Base-by-base conservation (phyloP, 2,113 vertebrate genomes). In the Apus apus region DNA sequence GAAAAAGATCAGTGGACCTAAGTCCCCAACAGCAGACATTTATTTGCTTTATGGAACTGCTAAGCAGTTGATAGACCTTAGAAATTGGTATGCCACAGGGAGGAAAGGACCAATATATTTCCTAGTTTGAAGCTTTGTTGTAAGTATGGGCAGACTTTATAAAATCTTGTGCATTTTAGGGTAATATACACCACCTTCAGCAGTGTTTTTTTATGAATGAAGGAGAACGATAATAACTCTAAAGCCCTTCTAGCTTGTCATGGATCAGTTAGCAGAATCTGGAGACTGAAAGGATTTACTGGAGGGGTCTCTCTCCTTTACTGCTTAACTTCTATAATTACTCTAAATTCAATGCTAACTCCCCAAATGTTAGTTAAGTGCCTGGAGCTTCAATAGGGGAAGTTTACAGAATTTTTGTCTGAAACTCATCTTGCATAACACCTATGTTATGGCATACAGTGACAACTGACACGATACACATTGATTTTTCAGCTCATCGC, bases 61-160 rank as follows among this genome's bases (percentile, higher is more conserved):
- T 92, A 60, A 92, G 72, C 48, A 56, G 61, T 60, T 92, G 72
- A 94, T 92, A 88, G 94, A 80, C 67, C 76, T 83, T 50, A 92
- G 71, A 91, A 96, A 94, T 13, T 94, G 92, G 46, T 60, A 46
- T 90, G 85, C 82, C 67, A 73, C 22, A 38, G 89, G 68, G 76
- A 92, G 48, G 38, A 94, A 93, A 77, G 57, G 68, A 84, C 65
- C 34, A 78, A 84, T 89, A 62, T 53, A 80, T 93, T 84, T 93
- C 75, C 56, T 94, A 34, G 20, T 77, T 67, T 60, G 65, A 83
- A 86, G 56, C 82, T 93, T 80, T 86, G 34, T 80, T 88, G 12
- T 67, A 80, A 93, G 25, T 60, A 38, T 34, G 56, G 72, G 38
- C 68, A 74, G n/a, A 29, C 67, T 92, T 92, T 56, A 56, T 60